phyloP scores from a whole-genome alignment of 2,797 vertebrate species.

The Arrhamphus sclerolepis region DNA sequence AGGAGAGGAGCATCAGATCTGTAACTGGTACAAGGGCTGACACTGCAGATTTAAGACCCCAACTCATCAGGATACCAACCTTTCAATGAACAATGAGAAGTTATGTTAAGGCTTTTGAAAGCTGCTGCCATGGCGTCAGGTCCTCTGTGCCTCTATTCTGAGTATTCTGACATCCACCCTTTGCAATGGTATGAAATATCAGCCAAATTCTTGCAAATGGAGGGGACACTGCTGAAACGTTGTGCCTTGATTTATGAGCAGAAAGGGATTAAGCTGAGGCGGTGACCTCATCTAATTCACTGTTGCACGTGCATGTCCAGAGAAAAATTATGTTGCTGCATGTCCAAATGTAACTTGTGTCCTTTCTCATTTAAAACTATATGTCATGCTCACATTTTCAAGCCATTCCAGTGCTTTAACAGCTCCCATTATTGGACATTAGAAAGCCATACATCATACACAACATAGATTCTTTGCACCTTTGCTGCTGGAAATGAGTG shows the following conservation, averaged over 20 bases:
- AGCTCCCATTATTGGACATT: constrained; percentile 15
- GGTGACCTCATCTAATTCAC: constrained; percentile 66
- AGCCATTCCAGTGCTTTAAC: constrained; percentile 20
- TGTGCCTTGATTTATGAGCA: constrained; percentile 64
- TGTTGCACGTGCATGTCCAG: constrained; percentile 38
- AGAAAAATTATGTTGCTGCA: constrained; percentile 32
- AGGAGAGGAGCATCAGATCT: background rate
- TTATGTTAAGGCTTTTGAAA: constrained; percentile 44
- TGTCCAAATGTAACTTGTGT: constrained; percentile 42
- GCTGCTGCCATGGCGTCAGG: constrained; percentile 52
- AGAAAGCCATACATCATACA: constrained; percentile 4
- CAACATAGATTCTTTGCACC: constrained; percentile 10
- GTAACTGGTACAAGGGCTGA: too few species aligned
- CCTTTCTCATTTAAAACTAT: constrained; percentile 18
- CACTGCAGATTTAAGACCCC: too few species aligned
- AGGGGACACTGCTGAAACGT: constrained; percentile 63
- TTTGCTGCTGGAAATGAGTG: constrained; percentile 14
- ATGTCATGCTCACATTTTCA: constrained; percentile 18
- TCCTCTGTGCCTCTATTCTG: constrained; percentile 50
- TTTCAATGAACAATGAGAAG: constrained; percentile 40
- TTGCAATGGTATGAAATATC: constrained; percentile 58
- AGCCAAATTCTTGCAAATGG: constrained; percentile 60
- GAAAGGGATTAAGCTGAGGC: constrained; percentile 44
- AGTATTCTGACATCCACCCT: constrained; percentile 50
- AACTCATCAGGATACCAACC: constrained; percentile 6